phyloP scores from a whole-genome alignment of 2,113 vertebrate genomes.

The Pseudopodoces humilis region DNA sequence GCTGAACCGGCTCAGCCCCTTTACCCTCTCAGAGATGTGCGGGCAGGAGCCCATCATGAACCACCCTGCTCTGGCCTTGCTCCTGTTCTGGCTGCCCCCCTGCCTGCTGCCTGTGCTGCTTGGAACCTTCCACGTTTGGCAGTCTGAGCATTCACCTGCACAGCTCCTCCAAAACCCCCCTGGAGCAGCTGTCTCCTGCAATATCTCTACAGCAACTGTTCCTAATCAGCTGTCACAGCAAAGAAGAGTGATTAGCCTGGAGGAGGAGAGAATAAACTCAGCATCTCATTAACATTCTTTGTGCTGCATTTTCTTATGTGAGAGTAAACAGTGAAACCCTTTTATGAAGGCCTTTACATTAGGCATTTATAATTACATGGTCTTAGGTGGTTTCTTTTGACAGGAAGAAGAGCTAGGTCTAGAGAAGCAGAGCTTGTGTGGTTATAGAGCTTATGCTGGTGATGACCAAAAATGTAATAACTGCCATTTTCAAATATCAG shows the following conservation, averaged over 20 bases:
- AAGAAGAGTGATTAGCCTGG: neutral
- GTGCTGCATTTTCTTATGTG: neutral
- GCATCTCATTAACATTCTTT: neutral
- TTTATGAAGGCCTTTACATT: neutral
- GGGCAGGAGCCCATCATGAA: neutral
- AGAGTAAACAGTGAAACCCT: neutral
- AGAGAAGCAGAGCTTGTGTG: neutral
- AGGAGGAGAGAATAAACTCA: neutral
- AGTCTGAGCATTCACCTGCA: neutral
- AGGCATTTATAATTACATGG: neutral
- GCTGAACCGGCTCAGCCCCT: neutral
- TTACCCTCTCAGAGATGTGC: fast-evolving
- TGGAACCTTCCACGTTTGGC: neutral
- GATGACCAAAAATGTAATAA: neutral
- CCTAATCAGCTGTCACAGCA: neutral
- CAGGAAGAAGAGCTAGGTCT: neutral
- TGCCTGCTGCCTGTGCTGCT: neutral
- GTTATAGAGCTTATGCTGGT: neutral
- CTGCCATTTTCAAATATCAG: neutral
- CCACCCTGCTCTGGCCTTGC: neutral
- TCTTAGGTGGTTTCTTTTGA: neutral
- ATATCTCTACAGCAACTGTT: neutral
- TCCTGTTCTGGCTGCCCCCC: neutral
- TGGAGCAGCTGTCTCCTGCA: neutral
- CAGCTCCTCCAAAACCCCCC: neutral